phyloP scores from a whole-genome alignment of 2,888 invertebrate genomes.

The Ennomos fuscantarius region DNA sequence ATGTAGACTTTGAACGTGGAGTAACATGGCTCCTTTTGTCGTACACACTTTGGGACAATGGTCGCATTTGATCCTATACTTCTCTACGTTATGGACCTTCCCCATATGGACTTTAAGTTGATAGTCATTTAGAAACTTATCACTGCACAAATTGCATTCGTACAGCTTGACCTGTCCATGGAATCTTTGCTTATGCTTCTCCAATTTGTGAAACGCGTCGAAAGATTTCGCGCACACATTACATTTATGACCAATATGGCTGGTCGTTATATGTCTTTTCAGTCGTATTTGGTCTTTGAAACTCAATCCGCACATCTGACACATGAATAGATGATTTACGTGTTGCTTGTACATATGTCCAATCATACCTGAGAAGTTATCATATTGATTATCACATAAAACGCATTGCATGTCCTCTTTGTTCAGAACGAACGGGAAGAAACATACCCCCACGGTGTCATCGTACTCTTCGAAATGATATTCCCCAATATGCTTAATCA shows the following conservation, averaged over 20 bases:
- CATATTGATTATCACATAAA: slow-evolving; percentile 55
- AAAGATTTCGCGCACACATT: slow-evolving; percentile 76
- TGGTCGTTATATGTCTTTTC: slow-evolving; percentile 59
- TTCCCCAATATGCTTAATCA: slow-evolving; percentile 56
- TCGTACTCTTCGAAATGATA: slow-evolving; percentile 58
- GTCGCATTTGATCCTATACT: slow-evolving; percentile 67
- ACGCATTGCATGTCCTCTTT: slow-evolving; percentile 59
- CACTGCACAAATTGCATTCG: slow-evolving; percentile 61
- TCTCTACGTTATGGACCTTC: slow-evolving; percentile 69
- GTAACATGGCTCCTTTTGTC: slow-evolving; percentile 80
- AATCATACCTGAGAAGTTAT: slow-evolving; percentile 63
- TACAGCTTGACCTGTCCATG: slow-evolving; percentile 56
- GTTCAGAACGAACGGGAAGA: slow-evolving; percentile 63
- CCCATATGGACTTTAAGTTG: slow-evolving; percentile 71
- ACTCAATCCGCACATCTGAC: slow-evolving; percentile 66
- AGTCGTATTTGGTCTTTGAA: slow-evolving; percentile 61
- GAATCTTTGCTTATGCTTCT: slow-evolving; percentile 58
- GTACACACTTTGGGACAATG: slow-evolving; percentile 71
- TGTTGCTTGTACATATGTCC: slow-evolving; percentile 70
- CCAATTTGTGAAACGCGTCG: slow-evolving; percentile 54
- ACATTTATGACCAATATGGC: slow-evolving; percentile 60
- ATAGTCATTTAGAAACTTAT: slow-evolving; percentile 56
- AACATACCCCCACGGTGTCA: slow-evolving; percentile 49
- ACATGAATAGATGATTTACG: slow-evolving; percentile 59
- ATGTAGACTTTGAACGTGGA: slow-evolving; percentile 81